These are phyloP conservation scores for Eleginops maclovinus DNA, from an alignment of 2,113 vertebrate species.

Conservation along the genomic window DNA sequence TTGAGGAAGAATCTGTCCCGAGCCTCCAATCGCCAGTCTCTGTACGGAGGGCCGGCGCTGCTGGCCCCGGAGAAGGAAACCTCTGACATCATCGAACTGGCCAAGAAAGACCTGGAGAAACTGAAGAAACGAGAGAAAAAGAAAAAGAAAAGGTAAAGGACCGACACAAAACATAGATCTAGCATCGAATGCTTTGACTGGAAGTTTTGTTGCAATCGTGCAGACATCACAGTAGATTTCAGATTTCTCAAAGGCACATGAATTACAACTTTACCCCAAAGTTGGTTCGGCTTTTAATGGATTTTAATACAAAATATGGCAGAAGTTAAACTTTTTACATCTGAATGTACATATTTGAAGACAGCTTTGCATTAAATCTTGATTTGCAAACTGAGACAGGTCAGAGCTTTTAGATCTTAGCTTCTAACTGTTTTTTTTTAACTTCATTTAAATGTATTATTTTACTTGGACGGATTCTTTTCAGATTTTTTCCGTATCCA, in stretches of 20 bases:
- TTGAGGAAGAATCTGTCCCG: conserved; percentile 92
- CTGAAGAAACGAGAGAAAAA: conserved; percentile 95
- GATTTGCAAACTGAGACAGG: too few species aligned
- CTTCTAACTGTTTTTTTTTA: too few species aligned
- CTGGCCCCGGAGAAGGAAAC: conserved; percentile 92
- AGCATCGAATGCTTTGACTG: background rate
- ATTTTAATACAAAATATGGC: background rate
- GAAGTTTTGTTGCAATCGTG: background rate
- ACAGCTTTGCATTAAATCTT: too few species aligned
- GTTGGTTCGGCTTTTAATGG: background rate
- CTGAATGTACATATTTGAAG: background rate
- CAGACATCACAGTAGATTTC: too few species aligned
- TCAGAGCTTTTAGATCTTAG: too few species aligned
- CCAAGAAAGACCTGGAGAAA: conserved; percentile 97
- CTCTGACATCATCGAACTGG: conserved; percentile 93
- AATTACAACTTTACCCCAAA: background rate
- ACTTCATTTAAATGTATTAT: too few species aligned
- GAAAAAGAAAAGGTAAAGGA: conserved; percentile 94
- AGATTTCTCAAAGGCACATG: too few species aligned
- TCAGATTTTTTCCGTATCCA: too few species aligned
- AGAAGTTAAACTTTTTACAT: background rate
- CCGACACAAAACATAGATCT: background rate
- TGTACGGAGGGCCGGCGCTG: conserved; percentile 86
- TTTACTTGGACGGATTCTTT: too few species aligned
- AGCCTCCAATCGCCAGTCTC: conserved; percentile 87